Evolutionary conservation across 2,113 vertebrate species (phyloP), one percentile per base, ranked within the genome.

Genomic region (Crotophaga sulcirostris): DNA sequence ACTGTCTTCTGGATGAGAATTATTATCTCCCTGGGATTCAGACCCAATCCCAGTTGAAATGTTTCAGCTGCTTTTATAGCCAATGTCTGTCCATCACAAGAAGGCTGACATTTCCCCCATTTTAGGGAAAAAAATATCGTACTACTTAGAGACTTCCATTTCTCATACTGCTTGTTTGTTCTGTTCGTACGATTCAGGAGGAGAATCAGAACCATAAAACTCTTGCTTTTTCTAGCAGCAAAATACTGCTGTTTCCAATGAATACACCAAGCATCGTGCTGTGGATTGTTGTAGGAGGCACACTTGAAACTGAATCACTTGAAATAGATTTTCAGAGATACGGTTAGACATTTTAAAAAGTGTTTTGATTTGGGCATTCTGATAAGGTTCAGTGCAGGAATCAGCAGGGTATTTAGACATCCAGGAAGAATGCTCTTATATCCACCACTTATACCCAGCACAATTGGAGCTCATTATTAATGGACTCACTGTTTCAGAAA

Each of bases 381-480:
- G 40, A 15, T 85, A 58, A 34, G 36, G 29, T 79, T 94, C 44
- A 73, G 34, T 87, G 26, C 45, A 83, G 62, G 63, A 84, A 83
- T 74, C 81, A 83, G 91, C 75, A 77, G 94, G 95, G 45, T 84
- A 76, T 80, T 64, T 87, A 83, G 55, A 59, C 60, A 81, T 90
- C 63, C 67, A 79, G 52, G 80, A 68, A 36, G 52, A 91, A 40
- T 47, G 49, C 36, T 80, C 20, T 82, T 76, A 45, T 8, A 58
- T 66, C 84, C n/a, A 58, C 40, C 55, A 19, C 15, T 21, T 69
- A 29, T 13, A 42, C 33, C n/a, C 21, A 34, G 20, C 63, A 25
- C 58, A 66, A 90, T 18, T 74, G 84, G 78, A 91, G 84, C 75
- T 96, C 82, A 62, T 93, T 97, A 96, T 76, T 95, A 66, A 85